Conservation (phyloP, 1,140 invertebrate species). For the Caenorhabditis tropicalis region DNA sequence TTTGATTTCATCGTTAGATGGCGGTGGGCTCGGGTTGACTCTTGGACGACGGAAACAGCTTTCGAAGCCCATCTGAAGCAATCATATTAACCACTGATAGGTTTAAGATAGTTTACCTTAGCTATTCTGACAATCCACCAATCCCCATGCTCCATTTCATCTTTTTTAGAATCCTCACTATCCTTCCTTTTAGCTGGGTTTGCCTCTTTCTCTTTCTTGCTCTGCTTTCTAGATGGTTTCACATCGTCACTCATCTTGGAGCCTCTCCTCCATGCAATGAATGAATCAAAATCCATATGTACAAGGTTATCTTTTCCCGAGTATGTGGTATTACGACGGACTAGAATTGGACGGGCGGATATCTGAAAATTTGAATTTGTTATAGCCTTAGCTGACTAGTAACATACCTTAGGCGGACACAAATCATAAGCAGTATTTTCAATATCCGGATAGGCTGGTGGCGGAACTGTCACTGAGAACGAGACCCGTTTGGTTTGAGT, state of each 20-base stretch:
- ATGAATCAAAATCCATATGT: slow-evolving; percentile 15
- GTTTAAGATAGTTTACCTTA: background rate
- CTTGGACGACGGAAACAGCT: slow-evolving; percentile 7
- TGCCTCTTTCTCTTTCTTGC: background rate
- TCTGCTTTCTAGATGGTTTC: background rate
- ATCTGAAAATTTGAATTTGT: background rate
- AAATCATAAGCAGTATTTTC: background rate
- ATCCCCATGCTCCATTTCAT: slow-evolving; percentile 8
- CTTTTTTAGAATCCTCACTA: background rate
- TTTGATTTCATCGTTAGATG: background rate
- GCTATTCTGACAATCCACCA: slow-evolving; percentile 34
- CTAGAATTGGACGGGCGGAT: background rate
- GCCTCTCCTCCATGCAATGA: slow-evolving; percentile 25
- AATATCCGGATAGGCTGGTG: background rate
- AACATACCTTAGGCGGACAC: slow-evolving; percentile 6
- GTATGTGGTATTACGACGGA: slow-evolving; percentile 7
- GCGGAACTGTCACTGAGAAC: slow-evolving; percentile 1
- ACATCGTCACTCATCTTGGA: slow-evolving; percentile 33
- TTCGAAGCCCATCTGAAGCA: slow-evolving; percentile 25
- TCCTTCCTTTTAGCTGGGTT: slow-evolving; percentile 1
- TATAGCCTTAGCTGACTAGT: too few relatives aligned
- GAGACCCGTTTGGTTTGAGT: slow-evolving; percentile 19
- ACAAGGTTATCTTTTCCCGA: background rate
- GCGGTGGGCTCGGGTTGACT: background rate
- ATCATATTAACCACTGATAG: background rate